Conservation (phyloP, 2,797 vertebrate genomes). For the Molossus molossus region DNA sequence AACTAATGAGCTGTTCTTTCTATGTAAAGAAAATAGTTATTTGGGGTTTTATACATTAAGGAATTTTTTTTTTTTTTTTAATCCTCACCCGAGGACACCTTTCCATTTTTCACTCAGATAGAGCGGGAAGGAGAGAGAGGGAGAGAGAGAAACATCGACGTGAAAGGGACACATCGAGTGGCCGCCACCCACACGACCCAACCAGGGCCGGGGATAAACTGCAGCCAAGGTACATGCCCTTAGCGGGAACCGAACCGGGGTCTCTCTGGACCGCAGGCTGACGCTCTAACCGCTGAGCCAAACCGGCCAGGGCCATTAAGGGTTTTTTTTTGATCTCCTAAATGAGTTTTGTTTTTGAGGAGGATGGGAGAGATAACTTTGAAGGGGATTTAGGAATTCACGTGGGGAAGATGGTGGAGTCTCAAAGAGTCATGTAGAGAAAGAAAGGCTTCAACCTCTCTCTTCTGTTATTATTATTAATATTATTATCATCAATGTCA, state of each 20-base stretch:
- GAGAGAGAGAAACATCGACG: too few relatives aligned
- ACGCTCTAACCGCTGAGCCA: too few relatives aligned
- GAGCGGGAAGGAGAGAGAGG: too few relatives aligned
- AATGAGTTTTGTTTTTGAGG: not conserved
- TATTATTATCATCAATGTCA: not conserved
- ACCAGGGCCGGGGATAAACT: too few relatives aligned
- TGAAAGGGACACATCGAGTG: too few relatives aligned
- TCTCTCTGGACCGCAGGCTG: too few relatives aligned
- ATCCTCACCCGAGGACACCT: too few relatives aligned
- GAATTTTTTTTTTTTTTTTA: not conserved
- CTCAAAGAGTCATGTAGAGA: not conserved
- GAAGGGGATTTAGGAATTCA: not conserved
- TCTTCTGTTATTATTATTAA: not conserved
- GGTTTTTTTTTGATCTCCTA: not conserved
- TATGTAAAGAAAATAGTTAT: conserved; percentile 7
- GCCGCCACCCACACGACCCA: too few relatives aligned
- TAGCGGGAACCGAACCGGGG: too few relatives aligned
- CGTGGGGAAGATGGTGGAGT: not conserved
- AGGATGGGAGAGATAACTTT: not conserved
- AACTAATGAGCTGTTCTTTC: not conserved
- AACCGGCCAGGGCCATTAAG: too few relatives aligned
- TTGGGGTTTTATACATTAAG: not conserved
- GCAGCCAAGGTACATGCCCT: too few relatives aligned
- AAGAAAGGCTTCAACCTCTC: not conserved
- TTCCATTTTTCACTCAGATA: too few relatives aligned